Evolutionary conservation across 2,888 invertebrate species (phyloP), one percentile per base, ranked within the genome.

Genomic region (Chaitophorus viminalis): DNA sequence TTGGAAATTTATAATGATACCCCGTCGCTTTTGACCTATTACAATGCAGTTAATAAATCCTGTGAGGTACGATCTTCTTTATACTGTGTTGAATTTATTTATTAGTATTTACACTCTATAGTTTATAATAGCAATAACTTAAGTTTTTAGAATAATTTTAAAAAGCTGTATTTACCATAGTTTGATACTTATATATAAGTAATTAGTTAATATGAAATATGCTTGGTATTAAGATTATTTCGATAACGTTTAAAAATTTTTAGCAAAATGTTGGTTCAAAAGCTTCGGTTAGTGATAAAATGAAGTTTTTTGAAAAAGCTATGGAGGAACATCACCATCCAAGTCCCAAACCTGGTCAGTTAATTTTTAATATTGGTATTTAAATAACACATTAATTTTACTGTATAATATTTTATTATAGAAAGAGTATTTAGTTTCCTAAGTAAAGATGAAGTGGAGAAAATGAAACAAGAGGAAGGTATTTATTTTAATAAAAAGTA

Each of bases 251-350:
- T 74, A 3, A 3, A 75, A 21, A 68, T 52, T 79, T 87, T 81
- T 87, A 87, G 87, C 87, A 79, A 81, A 87, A 83, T 65, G 90
- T 94, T 94, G 90, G 94, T 91, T 94, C 94, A 91, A 96, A 96
- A 93, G 95, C 97, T 91, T 95, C 95, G 89, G 97, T 98, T 91
- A 97, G 96, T 92, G 96, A 97, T 92, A 96, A 97, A 93, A 97
- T 97, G 92, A 96, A 95, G 91, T 97, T 98, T 92, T 99, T 99
- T 92, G 98, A 99, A 93, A 95, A 96, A 91, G 98, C 98, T 89
- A 97, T 98, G 95, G 96, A 97, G 92, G 96, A 97, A 92, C 96
- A 96, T 92, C 95, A 96, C 90, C 96, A 96, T 92, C 95, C 96
- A 89, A 94, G 95, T 90, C 94, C 95, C 82, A 97, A 96, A 92